Base-by-base conservation (phyloP, 2,797 vertebrate genomes). In the Dallia pectoralis region DNA sequence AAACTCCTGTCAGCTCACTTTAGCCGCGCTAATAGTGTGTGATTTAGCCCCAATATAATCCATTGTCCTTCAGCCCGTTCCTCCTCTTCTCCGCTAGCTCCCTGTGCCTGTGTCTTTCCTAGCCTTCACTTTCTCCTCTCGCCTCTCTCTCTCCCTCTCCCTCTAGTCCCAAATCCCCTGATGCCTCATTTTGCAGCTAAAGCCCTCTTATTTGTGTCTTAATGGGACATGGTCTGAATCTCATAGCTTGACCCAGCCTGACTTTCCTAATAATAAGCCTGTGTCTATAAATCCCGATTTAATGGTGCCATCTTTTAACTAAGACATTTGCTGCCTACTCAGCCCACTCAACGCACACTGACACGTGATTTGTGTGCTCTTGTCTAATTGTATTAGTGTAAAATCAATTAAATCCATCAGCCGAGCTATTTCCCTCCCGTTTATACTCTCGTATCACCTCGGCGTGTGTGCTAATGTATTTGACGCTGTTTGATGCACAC, bases 351-450 rank as follows among this genome's bases (percentile, higher is more conserved):
- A 27, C 70, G 53, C 76, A 66, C 40, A 12, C 40, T 78, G 64
- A 56, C 65, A 69, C 69, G 15, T 84, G 80, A 81, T 76, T 78
- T 75, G 79, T 77, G 70, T 48, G 63, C 67, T 64, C 64, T n/a
- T 76, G 63, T 79, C 77, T 83, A 85, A 83, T 83, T 83, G 79
- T 76, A 80, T 85, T 82, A 84, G 74, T 89, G 84, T 85, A 84
- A 89, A 87, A 91, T 91, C 87, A 82, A 85, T 85, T 91, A 86
- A 86, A 83, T 81, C 86, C 82, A 85, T 87, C 77, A 88, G 87
- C 83, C 53, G 85, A 81, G 75, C 84, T 86, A 83, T 74, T 77
- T 75, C 44, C 77, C 70, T 47, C 4, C 40, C 61, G 30, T 63
- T 62, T 30, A 22, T 65, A 32, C 51, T 32, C 72, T 18, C 65